phyloP scores from a whole-genome alignment of 2,797 vertebrate species.

The Sphenodon punctatus region DNA sequence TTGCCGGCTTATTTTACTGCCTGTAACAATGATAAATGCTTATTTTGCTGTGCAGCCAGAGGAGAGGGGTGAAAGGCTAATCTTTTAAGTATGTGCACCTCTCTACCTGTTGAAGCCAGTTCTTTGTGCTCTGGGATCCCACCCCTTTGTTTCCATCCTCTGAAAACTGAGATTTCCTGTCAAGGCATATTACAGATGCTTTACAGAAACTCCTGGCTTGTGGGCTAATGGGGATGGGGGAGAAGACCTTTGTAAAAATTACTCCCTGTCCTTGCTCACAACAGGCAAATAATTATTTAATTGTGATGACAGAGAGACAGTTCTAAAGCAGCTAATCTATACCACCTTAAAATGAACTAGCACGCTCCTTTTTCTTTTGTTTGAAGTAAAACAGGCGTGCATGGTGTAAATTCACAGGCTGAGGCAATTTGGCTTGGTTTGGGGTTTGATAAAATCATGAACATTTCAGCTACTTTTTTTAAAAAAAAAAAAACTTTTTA shows the following conservation, averaged over 20 bases:
- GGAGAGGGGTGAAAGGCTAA: neutral
- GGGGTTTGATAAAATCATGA: too few species aligned
- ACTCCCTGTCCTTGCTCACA: neutral
- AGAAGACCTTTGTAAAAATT: neutral
- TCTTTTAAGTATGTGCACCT: neutral
- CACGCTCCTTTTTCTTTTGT: neutral
- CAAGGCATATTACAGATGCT: neutral
- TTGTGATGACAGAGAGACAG: neutral
- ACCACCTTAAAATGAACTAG: neutral
- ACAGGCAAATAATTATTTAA: neutral
- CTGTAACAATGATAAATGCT: neutral
- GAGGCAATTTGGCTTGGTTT: too few species aligned
- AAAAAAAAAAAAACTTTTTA: too few species aligned
- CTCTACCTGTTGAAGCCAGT: neutral
- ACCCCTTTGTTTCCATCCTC: neutral
- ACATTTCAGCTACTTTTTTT: too few species aligned
- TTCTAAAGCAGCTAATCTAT: neutral
- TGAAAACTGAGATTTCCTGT: neutral
- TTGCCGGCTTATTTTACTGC: conserved; percentile 19
- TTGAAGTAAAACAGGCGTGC: neutral
- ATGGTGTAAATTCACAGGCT: too few species aligned
- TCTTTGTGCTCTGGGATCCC: neutral
- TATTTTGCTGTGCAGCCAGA: neutral
- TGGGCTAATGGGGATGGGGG: neutral
- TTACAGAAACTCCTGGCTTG: neutral